Percentiles rank a stretch among this genome's conserved stretches.
Conservation (phyloP, 2,888 invertebrate species). For the Campopleginae sp. region DNA sequence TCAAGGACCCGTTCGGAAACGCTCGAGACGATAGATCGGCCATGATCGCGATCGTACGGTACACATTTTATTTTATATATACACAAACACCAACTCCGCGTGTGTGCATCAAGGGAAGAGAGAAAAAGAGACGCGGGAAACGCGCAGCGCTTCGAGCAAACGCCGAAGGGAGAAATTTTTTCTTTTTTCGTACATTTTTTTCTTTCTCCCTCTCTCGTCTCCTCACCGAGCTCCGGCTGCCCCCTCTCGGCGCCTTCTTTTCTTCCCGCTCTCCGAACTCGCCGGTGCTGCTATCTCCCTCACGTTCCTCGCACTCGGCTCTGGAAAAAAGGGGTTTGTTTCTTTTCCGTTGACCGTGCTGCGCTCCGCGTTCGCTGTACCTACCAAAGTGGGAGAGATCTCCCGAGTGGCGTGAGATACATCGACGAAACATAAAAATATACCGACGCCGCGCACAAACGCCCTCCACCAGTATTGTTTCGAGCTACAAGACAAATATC, state of each 20-base stretch:
- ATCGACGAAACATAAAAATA: conserved; percentile 24
- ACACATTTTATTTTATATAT: not conserved
- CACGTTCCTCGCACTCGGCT: conserved; percentile 45
- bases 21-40: conserved; percentile 74
- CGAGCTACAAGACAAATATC: conserved; percentile 15
- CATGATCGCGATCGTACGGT: conserved; percentile 65
- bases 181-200: conserved; percentile 1
- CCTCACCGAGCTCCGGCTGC: not conserved
- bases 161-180: conserved; percentile 62
- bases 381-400: conserved; percentile 49
- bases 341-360: conserved; percentile 56
- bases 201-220: not conserved
- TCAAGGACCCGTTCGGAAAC: conserved; percentile 75
- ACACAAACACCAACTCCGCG: not conserved
- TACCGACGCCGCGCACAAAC: conserved; percentile 28
- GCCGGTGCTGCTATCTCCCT: conserved; percentile 41
- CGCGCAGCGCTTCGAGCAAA: conserved; percentile 54
- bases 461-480: conserved; percentile 36
- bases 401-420: conserved; percentile 58
- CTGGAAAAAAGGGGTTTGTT: conserved; percentile 57
- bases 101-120: conserved; percentile 11
- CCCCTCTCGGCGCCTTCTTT: conserved; percentile 19
- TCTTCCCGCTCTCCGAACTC: conserved; percentile 24
- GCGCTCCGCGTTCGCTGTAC: conserved; percentile 26
- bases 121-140: conserved; percentile 53